Base-by-base conservation (phyloP, 2,888 invertebrate species). In the Ophioninae sp. region DNA sequence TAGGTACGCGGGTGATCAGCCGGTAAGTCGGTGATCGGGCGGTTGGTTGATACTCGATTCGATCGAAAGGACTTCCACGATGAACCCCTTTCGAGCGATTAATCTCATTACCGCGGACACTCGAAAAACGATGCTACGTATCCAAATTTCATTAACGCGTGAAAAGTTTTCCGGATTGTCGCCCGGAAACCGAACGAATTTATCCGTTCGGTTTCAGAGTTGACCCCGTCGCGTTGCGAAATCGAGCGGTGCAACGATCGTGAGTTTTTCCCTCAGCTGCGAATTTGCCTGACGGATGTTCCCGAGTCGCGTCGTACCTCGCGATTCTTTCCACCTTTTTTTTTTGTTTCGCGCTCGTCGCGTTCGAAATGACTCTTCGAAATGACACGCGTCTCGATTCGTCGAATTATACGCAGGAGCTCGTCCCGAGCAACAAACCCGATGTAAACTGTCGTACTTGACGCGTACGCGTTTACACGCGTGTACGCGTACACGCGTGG, bases 351-450 rank as follows among this genome's bases (percentile, higher is more conserved):
- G 61, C 7, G 37, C 44, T 74, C 8, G 10, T 64, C 74, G 56
- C 44, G 23, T 77, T 61, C 30, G 30, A 30, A 30, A 30, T 30
- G 30, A 39, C 68, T 7, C 44, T 72, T 62, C 72, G 73, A 83
- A 76, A 83, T 73, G 76, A 76, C 30, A 80, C 76, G 79, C 79
- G 75, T 76, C 83, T 80, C 72, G 79, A 77, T 83, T 75, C 72
- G 76, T 76, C 79, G 75, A 80, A 83, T 79, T 72, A 80, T 76
- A 80, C 80, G 83, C 76, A 80, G 76, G 59, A 44, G 70, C 61
- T 39, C 62, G 57, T 75, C 59, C 17, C 68, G 50, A 39, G 62
- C 23, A 37, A 30, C 21, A 64, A 37, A 56, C 50, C 37, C 56
- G 68, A 23, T 50, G 68, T 61, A 13, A 72, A 39, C 41, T 8